phyloP scores from a whole-genome alignment of 2,888 invertebrate genomes.

The Dicycla oo region DNA sequence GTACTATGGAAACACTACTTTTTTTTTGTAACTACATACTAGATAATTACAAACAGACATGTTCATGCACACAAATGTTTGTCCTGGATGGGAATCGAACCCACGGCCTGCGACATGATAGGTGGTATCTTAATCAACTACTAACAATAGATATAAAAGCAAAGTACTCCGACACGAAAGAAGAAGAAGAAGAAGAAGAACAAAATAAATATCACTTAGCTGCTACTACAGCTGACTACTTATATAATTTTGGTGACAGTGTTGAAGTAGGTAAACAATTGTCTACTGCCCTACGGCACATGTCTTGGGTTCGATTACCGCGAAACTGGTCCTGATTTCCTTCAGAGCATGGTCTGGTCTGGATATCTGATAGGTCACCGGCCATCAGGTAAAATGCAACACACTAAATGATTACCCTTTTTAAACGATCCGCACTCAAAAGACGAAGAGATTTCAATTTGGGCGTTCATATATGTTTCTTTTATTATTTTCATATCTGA shows the following conservation, averaged over 20 bases:
- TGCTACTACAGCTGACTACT: background rate
- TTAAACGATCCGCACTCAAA: background rate
- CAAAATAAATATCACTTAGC: background rate
- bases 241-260: background rate
- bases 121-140: too few relatives aligned
- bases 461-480: background rate
- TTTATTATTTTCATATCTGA: background rate
- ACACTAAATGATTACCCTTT: background rate
- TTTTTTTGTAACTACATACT: too few relatives aligned
- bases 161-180: background rate
- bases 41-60: too few relatives aligned
- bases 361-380: background rate
- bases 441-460: background rate
- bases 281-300: too few relatives aligned
- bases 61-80: too few relatives aligned
- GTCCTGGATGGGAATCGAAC: too few relatives aligned
- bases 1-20: too few relatives aligned
- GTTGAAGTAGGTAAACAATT: background rate
- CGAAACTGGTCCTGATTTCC: background rate
- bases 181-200: background rate
- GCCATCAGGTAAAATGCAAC: constrained; percentile 1
- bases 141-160: background rate
- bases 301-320: background rate
- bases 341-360: background rate
- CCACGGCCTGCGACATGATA: too few relatives aligned